phyloP scores from a whole-genome alignment of 2,888 invertebrate species.

The Ormia ochracea region DNA sequence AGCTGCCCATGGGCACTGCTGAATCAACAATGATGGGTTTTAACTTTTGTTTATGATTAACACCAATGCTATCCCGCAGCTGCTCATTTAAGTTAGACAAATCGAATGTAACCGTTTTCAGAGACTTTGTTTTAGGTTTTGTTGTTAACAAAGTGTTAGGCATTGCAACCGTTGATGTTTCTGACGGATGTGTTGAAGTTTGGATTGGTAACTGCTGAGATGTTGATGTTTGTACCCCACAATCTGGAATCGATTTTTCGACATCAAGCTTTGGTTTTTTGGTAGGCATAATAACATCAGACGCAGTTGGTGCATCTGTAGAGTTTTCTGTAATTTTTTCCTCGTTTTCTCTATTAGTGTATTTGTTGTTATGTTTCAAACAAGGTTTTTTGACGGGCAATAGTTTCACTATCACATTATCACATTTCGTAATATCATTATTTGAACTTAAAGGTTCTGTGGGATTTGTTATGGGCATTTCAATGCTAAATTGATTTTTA shows the following conservation, averaged over 20 bases:
- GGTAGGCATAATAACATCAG: background rate
- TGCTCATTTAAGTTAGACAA: conserved; percentile 36
- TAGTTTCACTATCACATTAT: background rate
- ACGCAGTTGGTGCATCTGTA: background rate
- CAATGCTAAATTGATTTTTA: conserved; percentile 25
- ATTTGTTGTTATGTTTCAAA: conserved; percentile 27
- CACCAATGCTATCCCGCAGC: background rate
- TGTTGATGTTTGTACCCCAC: background rate
- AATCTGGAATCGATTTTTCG: background rate
- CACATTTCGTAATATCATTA: conserved; percentile 34
- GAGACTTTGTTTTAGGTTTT: conserved; percentile 18
- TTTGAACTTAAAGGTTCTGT: background rate
- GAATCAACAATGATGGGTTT: conserved; percentile 1
- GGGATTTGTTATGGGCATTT: conserved; percentile 3
- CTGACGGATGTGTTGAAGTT: background rate
- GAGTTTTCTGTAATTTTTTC: background rate
- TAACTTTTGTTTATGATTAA: conserved; percentile 3
- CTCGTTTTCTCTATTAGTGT: background rate
- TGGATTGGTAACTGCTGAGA: background rate
- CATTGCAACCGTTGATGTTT: background rate
- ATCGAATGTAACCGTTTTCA: conserved; percentile 51
- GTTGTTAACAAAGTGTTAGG: background rate
- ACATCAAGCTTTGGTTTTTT: conserved; percentile 6
- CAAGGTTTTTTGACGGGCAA: conserved; percentile 24
- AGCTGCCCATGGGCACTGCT: background rate